Conservation (phyloP, 1,140 invertebrate species). For the Drosophila suzukii region DNA sequence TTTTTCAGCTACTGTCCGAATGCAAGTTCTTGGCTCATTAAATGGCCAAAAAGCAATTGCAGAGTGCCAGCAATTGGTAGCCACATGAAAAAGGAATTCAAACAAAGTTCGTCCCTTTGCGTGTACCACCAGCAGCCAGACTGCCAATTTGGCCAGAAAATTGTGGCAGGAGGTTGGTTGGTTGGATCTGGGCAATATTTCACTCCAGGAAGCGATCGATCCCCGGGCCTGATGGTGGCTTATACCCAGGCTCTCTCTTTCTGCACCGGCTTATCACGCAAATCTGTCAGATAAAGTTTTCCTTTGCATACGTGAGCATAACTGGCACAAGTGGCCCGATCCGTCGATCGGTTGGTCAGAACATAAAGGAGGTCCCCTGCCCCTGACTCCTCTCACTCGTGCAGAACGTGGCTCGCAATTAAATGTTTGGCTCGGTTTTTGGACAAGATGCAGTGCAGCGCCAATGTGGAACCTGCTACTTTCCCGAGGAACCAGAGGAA, state of each 20-base stretch:
- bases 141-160: conserved; percentile 68
- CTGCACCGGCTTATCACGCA: conserved; percentile 64
- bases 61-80: conserved; percentile 49
- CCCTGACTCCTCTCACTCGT: conserved; percentile 39
- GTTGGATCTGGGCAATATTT: conserved; percentile 62
- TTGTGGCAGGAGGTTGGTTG: conserved; percentile 10
- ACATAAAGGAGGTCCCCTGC: background rate
- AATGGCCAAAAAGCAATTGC: conserved; percentile 59
- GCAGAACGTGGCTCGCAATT: conserved; percentile 76
- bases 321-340: conserved; percentile 63
- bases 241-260: background rate
- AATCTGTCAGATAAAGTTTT: conserved; percentile 81
- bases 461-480: conserved; percentile 65
- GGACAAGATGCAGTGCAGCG: conserved; percentile 58
- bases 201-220: conserved; percentile 69
- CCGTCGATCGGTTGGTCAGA: conserved; percentile 32
- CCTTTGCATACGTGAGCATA: conserved; percentile 67
- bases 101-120: conserved; percentile 56
- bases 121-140: conserved; percentile 44
- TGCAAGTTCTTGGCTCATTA: conserved; percentile 67
- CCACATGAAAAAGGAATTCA: conserved; percentile 39
- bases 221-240: conserved; percentile 10
- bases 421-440: conserved; percentile 57
- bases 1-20: conserved; percentile 38
- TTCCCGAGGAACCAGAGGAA: conserved; percentile 49